Evolutionary conservation across 2,797 vertebrate species (phyloP), one percentile per base, ranked within the genome.

Genomic region (Schizopygopsis malacanthus): DNA sequence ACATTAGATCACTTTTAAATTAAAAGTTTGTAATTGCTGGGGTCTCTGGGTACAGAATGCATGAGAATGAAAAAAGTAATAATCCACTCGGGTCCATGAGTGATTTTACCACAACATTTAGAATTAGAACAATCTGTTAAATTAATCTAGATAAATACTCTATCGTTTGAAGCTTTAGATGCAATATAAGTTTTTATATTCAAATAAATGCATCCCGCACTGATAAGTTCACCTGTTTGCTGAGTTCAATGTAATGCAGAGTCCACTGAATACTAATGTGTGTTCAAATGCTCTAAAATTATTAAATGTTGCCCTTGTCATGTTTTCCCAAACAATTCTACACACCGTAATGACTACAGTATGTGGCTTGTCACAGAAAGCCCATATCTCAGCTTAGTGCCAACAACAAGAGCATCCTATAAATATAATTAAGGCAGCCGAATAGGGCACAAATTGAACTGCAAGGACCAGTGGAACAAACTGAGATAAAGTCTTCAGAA

Each of bases 401-500:
- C 59, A 84, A 81, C 61, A 85, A 77, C 69, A 83, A 73, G 45
- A 65, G 33, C 76, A 39, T 39, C 67, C 59, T 70, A 52, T 85
- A 87, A 88, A 72, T 83, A 71, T 89, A 85, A 87, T 89, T 87
- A 81, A 82, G 43, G 37, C 50, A 86, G 72, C 28, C 15, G 75
- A 80, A 81, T 56, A 39, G 73, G 50, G 43, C 77, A 81, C 59
- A 80, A 86, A 84, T 77, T 85, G 79, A 86, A 87, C 70, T 84
- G 76, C 79, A 54, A 77, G 71, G 59, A 78, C 63, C 86, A 69
- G 83, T 86, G 88, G 84, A 89, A 87, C 79, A 52, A 87, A 86
- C n/a, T 41, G 63, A 82, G 81, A 84, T 88, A 87, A 89, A 89
- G 80, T 67, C 86, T 83, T 84, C 56, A 67, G 77, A 85, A 79